These are phyloP conservation scores for Mugil cephalus DNA, from an alignment of 2,113 vertebrate species.

Conservation along the genomic window DNA sequence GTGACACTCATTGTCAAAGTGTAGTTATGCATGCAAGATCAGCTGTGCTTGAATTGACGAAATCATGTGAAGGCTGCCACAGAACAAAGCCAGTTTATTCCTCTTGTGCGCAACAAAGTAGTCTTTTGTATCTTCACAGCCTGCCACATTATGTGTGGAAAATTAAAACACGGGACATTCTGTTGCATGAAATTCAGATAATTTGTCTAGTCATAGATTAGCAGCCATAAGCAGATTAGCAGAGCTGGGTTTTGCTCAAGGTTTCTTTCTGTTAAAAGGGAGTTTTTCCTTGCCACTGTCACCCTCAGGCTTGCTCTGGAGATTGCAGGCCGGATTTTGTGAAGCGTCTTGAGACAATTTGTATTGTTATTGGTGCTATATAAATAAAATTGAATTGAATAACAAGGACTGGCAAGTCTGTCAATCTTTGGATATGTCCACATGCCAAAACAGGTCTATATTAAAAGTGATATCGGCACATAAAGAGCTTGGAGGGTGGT, in stretches of 20 bases:
- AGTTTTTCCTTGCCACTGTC: too few relatives aligned
- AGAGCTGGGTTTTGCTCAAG: too few relatives aligned
- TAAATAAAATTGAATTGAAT: too few relatives aligned
- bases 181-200: constrained; percentile 5
- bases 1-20: constrained; percentile 27
- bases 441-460: background rate
- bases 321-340: too few relatives aligned
- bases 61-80: constrained; percentile 26
- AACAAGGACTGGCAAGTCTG: background rate
- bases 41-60: constrained; percentile 27
- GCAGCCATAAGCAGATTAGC: too few relatives aligned
- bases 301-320: too few relatives aligned
- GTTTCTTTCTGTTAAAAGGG: too few relatives aligned
- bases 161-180: constrained; percentile 18
- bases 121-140: background rate
- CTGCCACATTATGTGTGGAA: background rate
- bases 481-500: background rate
- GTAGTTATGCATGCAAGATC: constrained; percentile 21
- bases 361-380: too few relatives aligned
- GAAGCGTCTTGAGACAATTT: too few relatives aligned
- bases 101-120: background rate
- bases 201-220: background rate
- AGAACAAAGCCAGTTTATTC: constrained; percentile 7
- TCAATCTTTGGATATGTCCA: background rate
- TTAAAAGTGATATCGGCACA: background rate